Evolutionary conservation across 2,113 vertebrate species (phyloP), one percentile per base, ranked within the genome.

Genomic region (Morphnarchus princeps): DNA sequence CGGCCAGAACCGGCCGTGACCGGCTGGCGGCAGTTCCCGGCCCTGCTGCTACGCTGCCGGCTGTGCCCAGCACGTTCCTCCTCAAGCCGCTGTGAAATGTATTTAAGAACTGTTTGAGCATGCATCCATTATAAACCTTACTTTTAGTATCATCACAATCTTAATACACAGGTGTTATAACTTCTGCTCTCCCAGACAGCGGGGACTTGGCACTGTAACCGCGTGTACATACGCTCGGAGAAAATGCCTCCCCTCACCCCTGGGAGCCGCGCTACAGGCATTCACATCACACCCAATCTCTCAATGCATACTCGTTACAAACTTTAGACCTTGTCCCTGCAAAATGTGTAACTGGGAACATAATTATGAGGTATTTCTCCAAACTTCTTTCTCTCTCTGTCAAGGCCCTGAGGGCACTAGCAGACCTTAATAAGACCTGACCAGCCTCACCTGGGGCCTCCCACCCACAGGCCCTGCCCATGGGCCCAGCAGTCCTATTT

Each of bases 21-120:
- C 1, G 5, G 7, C 34, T 9, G 9, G 69, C 9, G 19, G 10
- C 28, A 43, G n/a, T 2, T 83, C 36, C 20, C 0, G 0, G 17
- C 7, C 21, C 45, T 1, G 1, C 28, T 67, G n/a, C 20, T 38
- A 5, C 6, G 4, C 62, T 76, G 32, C 19, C 1, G 4, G 25
- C 22, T 11, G 2, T 28, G 6, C 11, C 11, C 21, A 19, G 16
- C 0, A 0, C 3, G 2, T 34, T 87, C 7, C 6, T 65, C 10
- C 34, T 54, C 34, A 54, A 38, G 11, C 1, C 55, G 5, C 40
- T 45, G 42, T 2, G 20, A 66, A 81, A 31, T 7, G 11, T 26
- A 29, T 65, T 85, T 54, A 63, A 47, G 29, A 34, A 38, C 16
- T 31, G 10, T 54, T 71, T 49, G 57, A 76, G 43, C 19, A 31